Base-by-base conservation (phyloP, 2,888 invertebrate genomes). In the Toxonevra muliebris region DNA sequence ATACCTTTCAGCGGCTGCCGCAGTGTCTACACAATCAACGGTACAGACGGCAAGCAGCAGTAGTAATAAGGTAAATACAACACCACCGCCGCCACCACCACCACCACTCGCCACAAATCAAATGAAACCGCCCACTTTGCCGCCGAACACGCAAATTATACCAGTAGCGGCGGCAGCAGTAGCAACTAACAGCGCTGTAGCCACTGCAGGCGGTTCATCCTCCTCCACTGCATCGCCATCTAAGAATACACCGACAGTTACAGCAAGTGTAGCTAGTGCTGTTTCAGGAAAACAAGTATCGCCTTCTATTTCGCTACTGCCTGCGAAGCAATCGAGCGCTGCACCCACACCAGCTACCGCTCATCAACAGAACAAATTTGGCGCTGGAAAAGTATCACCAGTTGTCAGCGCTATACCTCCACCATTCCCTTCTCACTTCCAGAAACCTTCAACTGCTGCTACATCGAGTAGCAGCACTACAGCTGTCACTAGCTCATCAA, bases 111-210 rank as follows among this genome's bases (percentile, higher is more conserved):
- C 74, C 15, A 65, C 59, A 13, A 75, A 79, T 68, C 76, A 78
- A 69, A 68, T 76, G 70, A 77, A 76, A 73, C 77, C 77, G 15
- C 77, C 76, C 19, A 79, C 76, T 75, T 72, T 79, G 55, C 78
- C 78, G 61, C 74, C 78, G 50, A 77, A 75, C 60, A 78, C 79
- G 0, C 79, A 78, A 72, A 77, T 79, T 8, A 79, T 78, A 41
- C 77, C 79, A 10, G 76, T 79, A 48, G 69, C 77, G 43, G 67
- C 19, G 40, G 13, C 58, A 57, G 45, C 54, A 62, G 40, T 45
- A 62, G 40, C 54, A 9, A 11, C 41, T 53, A 11, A 67, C 60
- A 45, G 42, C 48, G 5, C 20, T 55, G 19, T 9, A 45, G 13
- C 61, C 41, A 15, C 64, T 50, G 50, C 11, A 48, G 50, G 59